Evolutionary conservation across 2,797 vertebrate genomes (phyloP).

Genomic region (Argentina silus): DNA sequence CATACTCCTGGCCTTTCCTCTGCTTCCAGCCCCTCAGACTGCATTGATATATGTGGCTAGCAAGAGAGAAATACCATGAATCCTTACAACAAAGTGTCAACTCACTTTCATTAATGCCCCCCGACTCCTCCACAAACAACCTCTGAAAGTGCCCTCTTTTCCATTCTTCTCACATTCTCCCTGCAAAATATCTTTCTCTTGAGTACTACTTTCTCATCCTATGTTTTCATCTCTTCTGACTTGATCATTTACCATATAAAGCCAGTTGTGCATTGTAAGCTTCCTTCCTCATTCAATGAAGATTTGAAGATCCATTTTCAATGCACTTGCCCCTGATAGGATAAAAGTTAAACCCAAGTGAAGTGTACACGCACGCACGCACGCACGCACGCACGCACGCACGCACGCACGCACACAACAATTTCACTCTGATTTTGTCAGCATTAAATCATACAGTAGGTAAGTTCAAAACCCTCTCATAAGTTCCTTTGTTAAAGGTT

Average conservation of each 20-base stretch:
- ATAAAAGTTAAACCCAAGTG: no score
- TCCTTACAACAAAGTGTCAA: conserved; percentile 61
- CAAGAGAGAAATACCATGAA: conserved; percentile 84
- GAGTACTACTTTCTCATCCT: conserved; percentile 9
- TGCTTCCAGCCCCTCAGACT: conserved; percentile 81
- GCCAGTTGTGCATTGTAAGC: background rate
- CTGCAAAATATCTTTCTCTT: conserved; percentile 19
- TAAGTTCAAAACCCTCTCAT: background rate
- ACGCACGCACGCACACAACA: no score
- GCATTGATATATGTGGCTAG: conserved; percentile 81
- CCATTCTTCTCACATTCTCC: conserved; percentile 24
- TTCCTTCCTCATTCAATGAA: conserved; percentile 23
- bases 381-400: no score
- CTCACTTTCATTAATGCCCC: conserved; percentile 38
- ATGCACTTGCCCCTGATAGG: no score
- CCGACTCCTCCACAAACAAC: conserved; percentile 26
- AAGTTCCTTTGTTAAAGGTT: background rate
- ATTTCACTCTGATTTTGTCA: background rate
- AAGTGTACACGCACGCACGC: background rate
- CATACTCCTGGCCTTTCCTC: conserved; percentile 79
- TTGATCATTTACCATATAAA: conserved; percentile 10
- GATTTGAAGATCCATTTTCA: background rate
- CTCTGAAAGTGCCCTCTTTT: conserved; percentile 6
- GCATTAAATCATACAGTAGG: no score
- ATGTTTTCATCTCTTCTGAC: conserved; percentile 6